Conservation (phyloP, 1,140 invertebrate species). For the Drosophila pectinifera region DNA sequence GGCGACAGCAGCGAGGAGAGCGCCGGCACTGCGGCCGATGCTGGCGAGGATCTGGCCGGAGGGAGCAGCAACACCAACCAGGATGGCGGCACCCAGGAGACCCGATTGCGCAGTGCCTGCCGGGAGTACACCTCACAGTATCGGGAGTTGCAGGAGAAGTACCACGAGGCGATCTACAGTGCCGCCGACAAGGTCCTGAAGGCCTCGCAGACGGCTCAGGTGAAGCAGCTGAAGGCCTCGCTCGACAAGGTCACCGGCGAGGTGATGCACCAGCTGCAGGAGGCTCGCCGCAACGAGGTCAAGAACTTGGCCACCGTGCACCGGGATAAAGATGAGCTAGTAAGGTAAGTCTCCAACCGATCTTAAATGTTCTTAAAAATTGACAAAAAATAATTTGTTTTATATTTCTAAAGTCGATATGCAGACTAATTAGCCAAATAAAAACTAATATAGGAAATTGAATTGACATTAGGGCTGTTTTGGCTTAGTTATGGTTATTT, state of each 20-base stretch:
- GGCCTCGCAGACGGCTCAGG: conserved; percentile 91
- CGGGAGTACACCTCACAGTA: conserved; percentile 91
- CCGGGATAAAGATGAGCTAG: conserved; percentile 95
- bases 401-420: too few relatives aligned
- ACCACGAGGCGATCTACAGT: conserved; percentile 91
- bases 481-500: too few relatives aligned
- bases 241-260: conserved; percentile 92
- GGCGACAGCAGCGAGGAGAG: conserved; percentile 82
- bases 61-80: conserved; percentile 70
- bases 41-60: conserved; percentile 83
- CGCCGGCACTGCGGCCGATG: conserved; percentile 67
- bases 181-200: conserved; percentile 92
- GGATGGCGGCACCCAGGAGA: conserved; percentile 89
- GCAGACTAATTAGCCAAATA: too few relatives aligned
- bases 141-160: conserved; percentile 92
- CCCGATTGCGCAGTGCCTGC: conserved; percentile 88
- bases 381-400: too few relatives aligned
- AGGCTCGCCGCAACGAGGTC: conserved; percentile 93
- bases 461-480: too few relatives aligned
- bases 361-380: background rate
- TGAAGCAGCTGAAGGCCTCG: conserved; percentile 89
- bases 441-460: too few relatives aligned
- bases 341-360: conserved; percentile 86
- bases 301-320: conserved; percentile 92
- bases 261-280: conserved; percentile 93